These are phyloP conservation scores for Cassiopea xamachana DNA, from an alignment of 30 jellyfish, hydroid and myxozoan genomes.

Conservation along the genomic window DNA sequence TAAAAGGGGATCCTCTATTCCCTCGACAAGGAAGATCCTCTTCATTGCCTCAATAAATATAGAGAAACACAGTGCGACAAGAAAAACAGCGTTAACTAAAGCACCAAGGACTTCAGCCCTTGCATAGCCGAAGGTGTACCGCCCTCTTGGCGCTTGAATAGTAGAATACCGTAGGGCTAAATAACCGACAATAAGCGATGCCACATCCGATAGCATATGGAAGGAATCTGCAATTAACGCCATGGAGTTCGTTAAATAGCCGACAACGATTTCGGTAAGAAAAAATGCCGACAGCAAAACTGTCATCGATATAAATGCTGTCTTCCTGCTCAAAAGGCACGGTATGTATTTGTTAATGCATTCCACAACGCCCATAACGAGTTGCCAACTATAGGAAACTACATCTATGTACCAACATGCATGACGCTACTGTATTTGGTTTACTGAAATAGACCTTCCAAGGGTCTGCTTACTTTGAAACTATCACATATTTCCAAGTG, in stretches of 20 bases:
- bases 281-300: constrained; percentile 81
- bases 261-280: constrained; percentile 91
- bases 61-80: constrained; percentile 97
- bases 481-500: no score
- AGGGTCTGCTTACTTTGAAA: no score
- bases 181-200: constrained; percentile 94
- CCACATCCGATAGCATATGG: constrained; percentile 98
- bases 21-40: constrained; percentile 83
- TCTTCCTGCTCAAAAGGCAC: constrained; percentile 85
- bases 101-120: constrained; percentile 99
- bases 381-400: background rate
- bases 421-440: no score
- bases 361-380: constrained; percentile 83
- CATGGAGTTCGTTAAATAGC: constrained; percentile 96
- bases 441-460: no score
- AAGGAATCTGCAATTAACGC: constrained; percentile 98
- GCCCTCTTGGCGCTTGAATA: constrained; percentile 74
- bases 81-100: constrained; percentile 93
- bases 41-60: constrained; percentile 90
- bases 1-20: constrained; percentile 87
- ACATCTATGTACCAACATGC: no score
- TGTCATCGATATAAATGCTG: constrained; percentile 92
- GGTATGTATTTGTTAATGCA: constrained; percentile 79
- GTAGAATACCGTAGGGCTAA: constrained; percentile 83
- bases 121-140: constrained; percentile 96